Evolutionary conservation across 2,113 vertebrate genomes (phyloP).

Genomic region (Syrrhaptes paradoxus): DNA sequence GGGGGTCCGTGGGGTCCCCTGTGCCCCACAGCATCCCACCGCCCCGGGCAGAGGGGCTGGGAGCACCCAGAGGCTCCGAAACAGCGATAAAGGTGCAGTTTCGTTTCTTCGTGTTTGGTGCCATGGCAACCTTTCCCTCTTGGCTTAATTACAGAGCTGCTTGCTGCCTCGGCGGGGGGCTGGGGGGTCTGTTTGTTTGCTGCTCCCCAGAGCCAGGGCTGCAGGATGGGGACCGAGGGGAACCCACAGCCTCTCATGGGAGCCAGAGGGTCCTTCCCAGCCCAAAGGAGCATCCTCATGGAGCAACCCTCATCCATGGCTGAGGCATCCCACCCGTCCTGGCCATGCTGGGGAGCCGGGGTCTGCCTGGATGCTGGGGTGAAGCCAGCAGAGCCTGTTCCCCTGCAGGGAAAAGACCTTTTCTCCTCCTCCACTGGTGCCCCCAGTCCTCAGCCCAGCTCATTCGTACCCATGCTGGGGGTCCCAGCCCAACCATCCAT

Average conservation of each 20-base stretch:
- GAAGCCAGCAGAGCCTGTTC: background rate
- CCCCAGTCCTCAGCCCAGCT: background rate
- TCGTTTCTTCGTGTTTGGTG: background rate
- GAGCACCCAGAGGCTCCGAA: background rate
- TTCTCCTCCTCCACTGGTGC: background rate
- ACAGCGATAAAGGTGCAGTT: constrained; percentile 19
- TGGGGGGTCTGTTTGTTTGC: background rate
- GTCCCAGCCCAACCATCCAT: background rate
- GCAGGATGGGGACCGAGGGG: fast-evolving
- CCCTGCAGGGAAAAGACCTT: fast-evolving
- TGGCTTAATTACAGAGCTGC: constrained; percentile 41
- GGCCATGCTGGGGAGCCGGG: background rate
- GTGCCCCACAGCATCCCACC: background rate
- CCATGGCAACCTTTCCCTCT: constrained; percentile 63
- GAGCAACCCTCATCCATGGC: fast-evolving
- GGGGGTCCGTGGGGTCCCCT: fast-evolving
- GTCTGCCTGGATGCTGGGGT: background rate
- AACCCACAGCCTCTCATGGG: fast-evolving
- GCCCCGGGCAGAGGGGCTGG: background rate
- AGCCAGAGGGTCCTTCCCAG: fast-evolving
- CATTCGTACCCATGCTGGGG: fast-evolving
- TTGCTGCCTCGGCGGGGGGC: background rate
- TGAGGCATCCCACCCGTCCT: fast-evolving
- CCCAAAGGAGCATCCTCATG: background rate
- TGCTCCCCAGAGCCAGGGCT: background rate